Evolutionary conservation across 2,888 invertebrate genomes (phyloP).

Genomic region (Axea sp.): DNA sequence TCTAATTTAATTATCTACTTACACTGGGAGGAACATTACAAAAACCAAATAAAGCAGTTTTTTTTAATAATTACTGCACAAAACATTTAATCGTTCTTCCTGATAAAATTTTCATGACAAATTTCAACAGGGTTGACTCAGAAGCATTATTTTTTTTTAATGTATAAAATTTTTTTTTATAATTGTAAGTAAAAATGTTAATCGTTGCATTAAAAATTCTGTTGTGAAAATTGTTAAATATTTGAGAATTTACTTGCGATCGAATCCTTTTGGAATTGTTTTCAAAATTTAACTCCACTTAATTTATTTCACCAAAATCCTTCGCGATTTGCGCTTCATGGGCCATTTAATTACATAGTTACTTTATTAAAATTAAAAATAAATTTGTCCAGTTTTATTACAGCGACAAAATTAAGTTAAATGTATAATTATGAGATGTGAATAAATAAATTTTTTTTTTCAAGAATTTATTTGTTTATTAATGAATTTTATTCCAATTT

Average conservation of each 20-base stretch:
- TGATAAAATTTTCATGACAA: background rate
- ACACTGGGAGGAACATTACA: too few relatives aligned
- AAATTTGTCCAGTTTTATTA: background rate
- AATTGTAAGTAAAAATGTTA: too few relatives aligned
- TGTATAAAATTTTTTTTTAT: too few relatives aligned
- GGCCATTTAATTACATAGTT: background rate
- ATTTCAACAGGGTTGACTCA: constrained; percentile 1
- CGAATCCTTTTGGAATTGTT: too few relatives aligned
- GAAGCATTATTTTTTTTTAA: background rate
- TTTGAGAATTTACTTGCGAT: too few relatives aligned
- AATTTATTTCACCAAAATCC: too few relatives aligned
- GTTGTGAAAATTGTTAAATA: too few relatives aligned
- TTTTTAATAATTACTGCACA: too few relatives aligned
- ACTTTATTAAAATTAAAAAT: constrained; percentile 7
- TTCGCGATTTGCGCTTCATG: background rate
- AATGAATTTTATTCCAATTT: constrained; percentile 7
- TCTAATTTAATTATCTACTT: constrained; percentile 13
- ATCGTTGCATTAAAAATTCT: too few relatives aligned
- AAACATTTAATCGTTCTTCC: background rate
- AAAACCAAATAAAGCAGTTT: constrained; percentile 6
- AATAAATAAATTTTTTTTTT: background rate
- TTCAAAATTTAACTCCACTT: too few relatives aligned
- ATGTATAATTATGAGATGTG: background rate
- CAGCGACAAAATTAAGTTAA: background rate
- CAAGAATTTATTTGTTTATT: background rate